Conservation (phyloP, 2,797 vertebrate species). For the Acropternis orthonyx region DNA sequence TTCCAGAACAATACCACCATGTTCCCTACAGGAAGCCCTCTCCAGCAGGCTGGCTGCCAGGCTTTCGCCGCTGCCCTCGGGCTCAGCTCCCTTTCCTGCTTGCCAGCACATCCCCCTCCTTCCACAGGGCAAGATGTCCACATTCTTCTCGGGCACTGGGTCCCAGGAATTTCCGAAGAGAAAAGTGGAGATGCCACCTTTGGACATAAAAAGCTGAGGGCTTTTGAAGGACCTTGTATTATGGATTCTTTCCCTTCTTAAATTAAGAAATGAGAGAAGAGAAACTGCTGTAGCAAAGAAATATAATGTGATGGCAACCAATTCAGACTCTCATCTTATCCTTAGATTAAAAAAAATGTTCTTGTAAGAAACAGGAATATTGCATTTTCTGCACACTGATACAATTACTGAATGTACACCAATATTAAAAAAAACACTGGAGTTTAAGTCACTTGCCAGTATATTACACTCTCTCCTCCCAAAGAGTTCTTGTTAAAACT, state of each 20-base stretch:
- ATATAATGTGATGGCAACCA: background rate
- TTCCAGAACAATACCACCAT: accelerated
- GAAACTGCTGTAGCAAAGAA: background rate
- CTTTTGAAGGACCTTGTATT: background rate
- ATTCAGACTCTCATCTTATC: background rate
- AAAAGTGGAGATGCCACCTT: background rate
- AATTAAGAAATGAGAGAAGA: background rate
- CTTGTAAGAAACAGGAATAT: background rate
- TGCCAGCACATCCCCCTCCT: accelerated
- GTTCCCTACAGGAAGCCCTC: background rate
- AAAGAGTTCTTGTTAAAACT: background rate
- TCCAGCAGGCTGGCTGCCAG: background rate
- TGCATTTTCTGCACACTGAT: background rate
- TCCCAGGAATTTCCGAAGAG: background rate
- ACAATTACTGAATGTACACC: background rate
- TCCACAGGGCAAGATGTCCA: accelerated
- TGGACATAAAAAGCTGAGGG: background rate
- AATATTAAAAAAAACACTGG: background rate
- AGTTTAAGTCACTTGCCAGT: background rate
- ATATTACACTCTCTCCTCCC: background rate
- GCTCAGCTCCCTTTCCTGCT: background rate
- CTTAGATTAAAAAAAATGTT: background rate
- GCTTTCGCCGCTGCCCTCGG: accelerated
- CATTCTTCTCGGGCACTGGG: accelerated
- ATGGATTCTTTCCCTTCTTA: background rate